phyloP scores from a whole-genome alignment of 1,140 invertebrate species.

The Lepidurus arcticus region DNA sequence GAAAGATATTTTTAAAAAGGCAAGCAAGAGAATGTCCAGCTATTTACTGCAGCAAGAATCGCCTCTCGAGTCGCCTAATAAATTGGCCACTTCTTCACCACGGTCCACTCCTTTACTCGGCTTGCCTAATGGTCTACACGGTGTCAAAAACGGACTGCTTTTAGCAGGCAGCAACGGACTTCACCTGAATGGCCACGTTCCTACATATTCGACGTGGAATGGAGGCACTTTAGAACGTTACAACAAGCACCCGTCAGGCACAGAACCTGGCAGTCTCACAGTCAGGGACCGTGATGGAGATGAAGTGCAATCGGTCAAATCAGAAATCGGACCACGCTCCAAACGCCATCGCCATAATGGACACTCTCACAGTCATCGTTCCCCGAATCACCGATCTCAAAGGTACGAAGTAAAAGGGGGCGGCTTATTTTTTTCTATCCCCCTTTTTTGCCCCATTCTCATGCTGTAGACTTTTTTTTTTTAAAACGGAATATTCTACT shows the following conservation, averaged over 20 bases:
- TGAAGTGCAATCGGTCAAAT: conserved; percentile 21
- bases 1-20: not conserved
- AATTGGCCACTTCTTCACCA: conserved; percentile 24
- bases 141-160: conserved; percentile 12
- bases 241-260: conserved; percentile 8
- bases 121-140: conserved; percentile 9
- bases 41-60: not conserved
- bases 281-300: conserved; percentile 20
- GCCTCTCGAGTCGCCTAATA: conserved; percentile 1
- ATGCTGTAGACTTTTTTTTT: not conserved
- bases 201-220: conserved; percentile 11
- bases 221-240: conserved; percentile 14
- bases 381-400: conserved; percentile 31
- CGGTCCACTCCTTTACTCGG: conserved; percentile 31
- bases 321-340: conserved; percentile 17
- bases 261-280: conserved; percentile 17
- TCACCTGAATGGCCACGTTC: conserved; percentile 2
- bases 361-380: conserved; percentile 20
- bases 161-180: conserved; percentile 9
- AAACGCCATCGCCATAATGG: conserved; percentile 21
- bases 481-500: not conserved
- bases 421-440: not conserved
- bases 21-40: not conserved
- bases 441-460: not conserved
- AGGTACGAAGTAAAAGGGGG: conserved; percentile 11